phyloP scores from a whole-genome alignment of 2,888 invertebrate genomes.

The Orgyia antiqua region DNA sequence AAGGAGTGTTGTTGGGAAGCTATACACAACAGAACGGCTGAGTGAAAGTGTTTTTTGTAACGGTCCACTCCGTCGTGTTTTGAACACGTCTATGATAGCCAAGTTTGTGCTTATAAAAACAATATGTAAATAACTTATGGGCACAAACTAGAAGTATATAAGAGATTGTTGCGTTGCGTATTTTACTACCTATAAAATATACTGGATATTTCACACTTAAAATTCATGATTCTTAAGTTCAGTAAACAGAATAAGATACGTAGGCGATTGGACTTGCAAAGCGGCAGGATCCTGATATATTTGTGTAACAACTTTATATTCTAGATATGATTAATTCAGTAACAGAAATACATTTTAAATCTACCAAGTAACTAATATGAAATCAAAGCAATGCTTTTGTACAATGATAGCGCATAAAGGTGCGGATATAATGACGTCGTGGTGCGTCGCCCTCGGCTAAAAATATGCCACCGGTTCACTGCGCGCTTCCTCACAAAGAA shows the following conservation, averaged over 20 bases:
- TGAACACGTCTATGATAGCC: slow-evolving; percentile 10
- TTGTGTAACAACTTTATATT: not conserved
- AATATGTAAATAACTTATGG: no score
- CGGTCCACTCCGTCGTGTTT: slow-evolving; percentile 23
- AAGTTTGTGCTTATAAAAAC: slow-evolving; percentile 9
- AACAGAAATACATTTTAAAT: no score
- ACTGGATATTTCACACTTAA: slow-evolving; percentile 6
- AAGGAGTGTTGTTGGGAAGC: slow-evolving; percentile 9
- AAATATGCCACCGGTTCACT: slow-evolving; percentile 64
- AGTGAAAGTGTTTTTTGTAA: slow-evolving; percentile 35
- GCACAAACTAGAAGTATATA: no score
- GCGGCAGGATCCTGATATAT: not conserved
- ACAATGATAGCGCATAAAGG: slow-evolving; percentile 37
- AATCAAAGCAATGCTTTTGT: no score
- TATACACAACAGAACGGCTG: slow-evolving; percentile 12
- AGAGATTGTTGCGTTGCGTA: no score
- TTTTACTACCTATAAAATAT: slow-evolving; percentile 6
- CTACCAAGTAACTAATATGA: no score
- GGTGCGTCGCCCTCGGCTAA: slow-evolving; percentile 71
- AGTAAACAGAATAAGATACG: slow-evolving; percentile 4
- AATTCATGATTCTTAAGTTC: slow-evolving; percentile 14
- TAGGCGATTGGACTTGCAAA: slow-evolving; percentile 6
- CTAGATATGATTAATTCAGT: not conserved
- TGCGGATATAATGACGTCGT: slow-evolving; percentile 26
- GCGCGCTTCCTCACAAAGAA: slow-evolving; percentile 70